Evolutionary conservation across 2,797 vertebrate species (phyloP).

Genomic region (Cyclopterus lumpus): DNA sequence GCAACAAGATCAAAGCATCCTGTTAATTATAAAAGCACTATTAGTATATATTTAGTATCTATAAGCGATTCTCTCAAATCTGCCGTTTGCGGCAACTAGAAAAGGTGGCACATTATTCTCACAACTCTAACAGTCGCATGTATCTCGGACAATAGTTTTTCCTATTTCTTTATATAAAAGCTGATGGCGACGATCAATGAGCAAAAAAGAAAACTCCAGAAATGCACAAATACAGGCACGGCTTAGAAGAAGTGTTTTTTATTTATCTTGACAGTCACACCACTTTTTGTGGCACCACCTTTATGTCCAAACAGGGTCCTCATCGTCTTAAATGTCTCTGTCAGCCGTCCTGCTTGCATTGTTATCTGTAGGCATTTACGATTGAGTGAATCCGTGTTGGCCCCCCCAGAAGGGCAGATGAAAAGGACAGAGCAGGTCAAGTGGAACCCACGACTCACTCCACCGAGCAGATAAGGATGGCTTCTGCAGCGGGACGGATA

Average conservation of each 20-base stretch:
- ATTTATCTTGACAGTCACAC: background rate
- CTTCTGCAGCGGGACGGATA: slow-evolving; percentile 36
- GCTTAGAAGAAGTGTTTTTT: background rate
- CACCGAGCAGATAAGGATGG: slow-evolving; percentile 56
- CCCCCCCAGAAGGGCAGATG: slow-evolving; percentile 32
- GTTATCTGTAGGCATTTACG: slow-evolving; percentile 46
- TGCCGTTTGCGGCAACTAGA: too few relatives aligned
- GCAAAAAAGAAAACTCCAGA: background rate
- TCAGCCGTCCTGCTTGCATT: background rate
- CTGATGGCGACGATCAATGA: too few relatives aligned
- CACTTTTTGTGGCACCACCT: background rate
- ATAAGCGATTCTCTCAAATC: background rate
- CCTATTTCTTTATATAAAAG: background rate
- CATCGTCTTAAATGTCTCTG: slow-evolving; percentile 7
- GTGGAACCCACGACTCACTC: slow-evolving; percentile 54
- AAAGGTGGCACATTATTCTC: too few relatives aligned
- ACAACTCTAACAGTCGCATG: background rate
- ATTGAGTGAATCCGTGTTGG: slow-evolving; percentile 30
- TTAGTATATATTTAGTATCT: background rate
- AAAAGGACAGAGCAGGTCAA: slow-evolving; percentile 55
- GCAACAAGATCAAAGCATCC: background rate
- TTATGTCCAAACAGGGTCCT: slow-evolving; percentile 23
- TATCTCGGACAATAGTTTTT: background rate
- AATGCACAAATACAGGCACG: background rate
- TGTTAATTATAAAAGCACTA: background rate